A percentile compares a stretch with the other conserved stretches of the same genome.
These are phyloP conservation scores for Cryptotermes secundus DNA, from an alignment of 1,140 invertebrate genomes.

Conservation along the genomic window DNA sequence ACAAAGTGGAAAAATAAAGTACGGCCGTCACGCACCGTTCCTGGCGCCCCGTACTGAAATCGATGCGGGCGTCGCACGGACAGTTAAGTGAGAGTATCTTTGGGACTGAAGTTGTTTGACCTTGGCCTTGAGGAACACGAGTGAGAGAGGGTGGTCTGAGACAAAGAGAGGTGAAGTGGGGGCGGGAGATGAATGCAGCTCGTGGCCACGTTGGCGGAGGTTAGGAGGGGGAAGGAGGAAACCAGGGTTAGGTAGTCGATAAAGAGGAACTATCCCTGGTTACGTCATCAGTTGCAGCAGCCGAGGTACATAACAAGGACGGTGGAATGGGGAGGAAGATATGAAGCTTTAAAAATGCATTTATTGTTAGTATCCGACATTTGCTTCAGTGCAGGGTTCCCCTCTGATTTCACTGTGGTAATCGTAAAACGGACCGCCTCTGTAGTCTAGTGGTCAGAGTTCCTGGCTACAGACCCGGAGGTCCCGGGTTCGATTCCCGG, in stretches of 20 bases:
- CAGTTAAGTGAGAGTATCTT: not conserved
- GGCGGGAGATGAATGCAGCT: not conserved
- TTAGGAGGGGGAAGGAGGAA: not conserved
- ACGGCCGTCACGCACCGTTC: not conserved
- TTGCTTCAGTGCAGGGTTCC: not conserved
- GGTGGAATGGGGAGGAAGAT: not conserved
- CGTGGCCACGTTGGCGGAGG: no score
- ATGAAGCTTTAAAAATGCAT: not conserved
- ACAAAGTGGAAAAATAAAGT: not conserved
- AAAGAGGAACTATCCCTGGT: slow-evolving; percentile 2
- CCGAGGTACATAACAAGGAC: slow-evolving; percentile 1
- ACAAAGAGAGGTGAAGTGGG: not conserved
- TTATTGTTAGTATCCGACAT: not conserved
- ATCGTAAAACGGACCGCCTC: no score
- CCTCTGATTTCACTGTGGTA: no score
- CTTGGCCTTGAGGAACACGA: not conserved
- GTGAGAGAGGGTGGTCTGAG: not conserved
- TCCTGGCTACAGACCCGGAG: no score
- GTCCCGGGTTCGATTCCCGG: no score
- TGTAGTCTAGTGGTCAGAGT: no score
- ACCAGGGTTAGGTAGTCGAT: not conserved
- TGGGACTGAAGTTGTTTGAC: slow-evolving; percentile 14
- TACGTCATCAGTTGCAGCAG: slow-evolving; percentile 4
- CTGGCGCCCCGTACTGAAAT: not conserved
- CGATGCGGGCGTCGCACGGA: not conserved